A percentile compares a stretch with the other conserved stretches of the same genome.
phyloP scores from a whole-genome alignment of 2,113 vertebrate species.

The Lanius ludovicianus region DNA sequence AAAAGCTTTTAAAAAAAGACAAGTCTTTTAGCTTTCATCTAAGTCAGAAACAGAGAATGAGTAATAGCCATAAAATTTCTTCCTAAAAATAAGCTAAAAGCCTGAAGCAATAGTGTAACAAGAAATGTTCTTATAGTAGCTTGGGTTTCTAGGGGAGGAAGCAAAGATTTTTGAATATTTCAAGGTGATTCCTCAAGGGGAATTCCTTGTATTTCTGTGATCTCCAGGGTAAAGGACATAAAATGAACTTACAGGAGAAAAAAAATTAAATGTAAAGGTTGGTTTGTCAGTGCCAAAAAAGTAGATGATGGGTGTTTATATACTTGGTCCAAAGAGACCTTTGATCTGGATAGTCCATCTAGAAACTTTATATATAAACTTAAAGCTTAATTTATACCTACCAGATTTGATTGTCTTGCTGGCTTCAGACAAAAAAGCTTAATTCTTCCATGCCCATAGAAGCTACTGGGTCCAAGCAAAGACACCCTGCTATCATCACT shows the following conservation, averaged over 20 bases:
- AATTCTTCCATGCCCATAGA: background rate
- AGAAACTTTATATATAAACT: background rate
- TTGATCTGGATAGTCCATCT: background rate
- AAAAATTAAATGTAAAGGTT: background rate
- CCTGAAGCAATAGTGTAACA: background rate
- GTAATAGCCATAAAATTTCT: background rate
- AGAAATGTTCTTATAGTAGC: background rate
- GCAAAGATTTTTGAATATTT: slow-evolving; percentile 4
- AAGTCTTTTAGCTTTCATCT: background rate
- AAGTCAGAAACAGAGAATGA: background rate
- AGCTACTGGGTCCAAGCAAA: background rate
- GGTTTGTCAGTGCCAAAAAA: background rate
- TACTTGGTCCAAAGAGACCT: background rate
- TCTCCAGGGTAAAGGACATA: background rate
- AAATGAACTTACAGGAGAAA: background rate
- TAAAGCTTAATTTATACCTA: background rate
- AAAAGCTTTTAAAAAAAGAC: background rate
- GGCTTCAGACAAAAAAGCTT: background rate
- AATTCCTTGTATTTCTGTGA: background rate
- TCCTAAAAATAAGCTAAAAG: background rate
- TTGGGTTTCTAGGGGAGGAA: background rate
- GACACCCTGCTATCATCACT: background rate
- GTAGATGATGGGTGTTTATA: background rate
- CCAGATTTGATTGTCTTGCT: background rate
- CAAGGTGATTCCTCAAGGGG: background rate